These are phyloP conservation scores for Aplysina aerophoba DNA, from an alignment of 37 sponge, comb jelly and placozoan species.

Conservation along the genomic window DNA sequence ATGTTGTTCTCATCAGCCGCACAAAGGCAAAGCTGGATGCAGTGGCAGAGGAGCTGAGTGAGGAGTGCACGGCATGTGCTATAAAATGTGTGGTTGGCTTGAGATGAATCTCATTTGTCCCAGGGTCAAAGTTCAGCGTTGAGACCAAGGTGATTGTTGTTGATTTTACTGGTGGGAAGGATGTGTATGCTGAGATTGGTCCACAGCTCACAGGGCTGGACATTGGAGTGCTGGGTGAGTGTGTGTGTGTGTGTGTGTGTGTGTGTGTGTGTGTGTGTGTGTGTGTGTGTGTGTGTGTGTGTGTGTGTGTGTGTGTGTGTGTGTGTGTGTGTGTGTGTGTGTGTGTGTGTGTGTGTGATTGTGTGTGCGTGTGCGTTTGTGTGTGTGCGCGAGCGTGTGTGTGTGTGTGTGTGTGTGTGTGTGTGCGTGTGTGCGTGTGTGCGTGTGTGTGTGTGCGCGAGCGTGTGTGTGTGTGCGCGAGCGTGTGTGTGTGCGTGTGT, in stretches of 20 bases:
- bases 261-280: constrained; percentile 28
- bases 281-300: constrained; percentile 19
- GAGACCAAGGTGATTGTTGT: constrained; percentile 60
- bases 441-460: not conserved
- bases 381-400: not conserved
- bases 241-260: constrained; percentile 23
- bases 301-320: not conserved
- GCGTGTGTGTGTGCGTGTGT: too few species aligned
- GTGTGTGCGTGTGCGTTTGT: constrained; percentile 4
- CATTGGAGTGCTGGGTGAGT: constrained; percentile 46
- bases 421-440: constrained; percentile 3
- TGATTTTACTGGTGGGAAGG: constrained; percentile 59
- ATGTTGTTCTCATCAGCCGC: constrained; percentile 46
- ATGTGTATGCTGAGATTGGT: constrained; percentile 49
- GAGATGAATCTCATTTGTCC: not conserved
- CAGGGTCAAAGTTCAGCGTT: constrained; percentile 46
- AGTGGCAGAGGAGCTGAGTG: constrained; percentile 29
- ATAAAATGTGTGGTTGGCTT: too few species aligned
- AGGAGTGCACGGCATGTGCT: not conserved
- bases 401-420: not conserved
- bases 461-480: too few species aligned
- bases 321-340: constrained; percentile 3
- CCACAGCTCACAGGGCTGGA: constrained; percentile 48
- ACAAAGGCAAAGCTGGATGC: constrained; percentile 36
- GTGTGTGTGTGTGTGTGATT: not conserved